Conservation (phyloP, 2,113 vertebrate genomes). For the Scytalopus superciliaris region DNA sequence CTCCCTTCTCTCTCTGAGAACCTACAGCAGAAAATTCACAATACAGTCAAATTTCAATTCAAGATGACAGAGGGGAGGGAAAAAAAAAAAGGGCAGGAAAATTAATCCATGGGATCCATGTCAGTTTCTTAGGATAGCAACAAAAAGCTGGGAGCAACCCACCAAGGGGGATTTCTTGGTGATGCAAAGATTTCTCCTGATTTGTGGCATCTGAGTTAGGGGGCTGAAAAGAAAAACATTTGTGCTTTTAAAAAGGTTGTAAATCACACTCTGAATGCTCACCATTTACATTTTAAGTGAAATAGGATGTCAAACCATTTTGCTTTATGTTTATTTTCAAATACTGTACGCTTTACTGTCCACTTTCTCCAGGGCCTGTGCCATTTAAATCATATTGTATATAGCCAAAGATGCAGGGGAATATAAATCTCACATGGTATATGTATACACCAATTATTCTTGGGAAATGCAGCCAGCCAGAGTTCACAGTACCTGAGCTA, state of each 20-base stretch:
- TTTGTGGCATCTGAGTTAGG: conserved; percentile 17
- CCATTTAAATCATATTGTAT: conserved; percentile 40
- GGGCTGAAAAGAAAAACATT: conserved; percentile 36
- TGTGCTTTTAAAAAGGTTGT: conserved; percentile 44
- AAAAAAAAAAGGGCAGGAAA: background rate
- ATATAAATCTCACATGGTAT: conserved; percentile 21
- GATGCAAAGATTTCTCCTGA: background rate
- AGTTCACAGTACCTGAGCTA: background rate
- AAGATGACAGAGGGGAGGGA: background rate
- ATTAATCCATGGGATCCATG: background rate
- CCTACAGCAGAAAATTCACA: background rate
- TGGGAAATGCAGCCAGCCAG: background rate
- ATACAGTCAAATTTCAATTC: background rate
- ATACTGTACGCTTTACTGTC: conserved; percentile 16
- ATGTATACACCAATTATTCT: conserved; percentile 22
- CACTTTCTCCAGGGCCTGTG: background rate
- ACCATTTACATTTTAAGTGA: conserved; percentile 60
- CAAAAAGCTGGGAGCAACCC: background rate
- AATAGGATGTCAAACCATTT: conserved; percentile 36
- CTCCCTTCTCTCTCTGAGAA: rapidly evolving
- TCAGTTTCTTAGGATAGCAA: background rate
- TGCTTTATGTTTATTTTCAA: conserved; percentile 59
- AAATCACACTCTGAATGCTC: background rate
- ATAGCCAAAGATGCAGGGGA: background rate
- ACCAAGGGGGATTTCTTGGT: background rate